A percentile compares a stretch with the other conserved stretches of the same genome.
Evolutionary conservation across 2,113 vertebrate species (phyloP).

Genomic region (Eulemur macaco): DNA sequence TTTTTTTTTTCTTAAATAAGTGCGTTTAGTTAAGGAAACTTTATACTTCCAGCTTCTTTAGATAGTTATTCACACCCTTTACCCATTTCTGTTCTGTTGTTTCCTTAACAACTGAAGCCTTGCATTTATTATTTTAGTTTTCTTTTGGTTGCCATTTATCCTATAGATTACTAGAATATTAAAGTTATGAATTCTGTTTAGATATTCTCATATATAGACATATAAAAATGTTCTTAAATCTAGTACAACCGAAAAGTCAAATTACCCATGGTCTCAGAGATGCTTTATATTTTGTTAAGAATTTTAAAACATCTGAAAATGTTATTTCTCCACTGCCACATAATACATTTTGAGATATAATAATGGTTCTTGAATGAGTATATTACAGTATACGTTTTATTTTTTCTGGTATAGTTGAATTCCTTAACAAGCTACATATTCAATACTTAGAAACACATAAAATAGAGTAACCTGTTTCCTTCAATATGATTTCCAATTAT

Average conservation of each 20-base stretch:
- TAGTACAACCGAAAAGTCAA: background rate
- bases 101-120: background rate
- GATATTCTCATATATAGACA: background rate
- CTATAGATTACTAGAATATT: background rate
- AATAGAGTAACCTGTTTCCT: conserved; percentile 63
- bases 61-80: background rate
- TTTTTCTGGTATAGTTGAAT: conserved; percentile 10
- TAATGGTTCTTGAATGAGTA: background rate
- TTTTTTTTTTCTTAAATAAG: background rate
- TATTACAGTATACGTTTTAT: conserved; percentile 3
- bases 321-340: background rate
- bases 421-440: conserved; percentile 57
- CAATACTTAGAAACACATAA: conserved; percentile 56
- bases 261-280: conserved; percentile 1
- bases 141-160: background rate
- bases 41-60: background rate
- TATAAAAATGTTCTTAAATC: conserved; percentile 43
- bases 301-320: background rate
- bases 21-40: background rate
- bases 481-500: conserved; percentile 78
- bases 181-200: background rate
- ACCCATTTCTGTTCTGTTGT: background rate
- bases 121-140: background rate
- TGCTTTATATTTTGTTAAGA: background rate
- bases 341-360: background rate